Evolutionary conservation across 2,797 vertebrate species (phyloP), one percentile per base, ranked within the genome.

Genomic region (Micrastur ruficollis): DNA sequence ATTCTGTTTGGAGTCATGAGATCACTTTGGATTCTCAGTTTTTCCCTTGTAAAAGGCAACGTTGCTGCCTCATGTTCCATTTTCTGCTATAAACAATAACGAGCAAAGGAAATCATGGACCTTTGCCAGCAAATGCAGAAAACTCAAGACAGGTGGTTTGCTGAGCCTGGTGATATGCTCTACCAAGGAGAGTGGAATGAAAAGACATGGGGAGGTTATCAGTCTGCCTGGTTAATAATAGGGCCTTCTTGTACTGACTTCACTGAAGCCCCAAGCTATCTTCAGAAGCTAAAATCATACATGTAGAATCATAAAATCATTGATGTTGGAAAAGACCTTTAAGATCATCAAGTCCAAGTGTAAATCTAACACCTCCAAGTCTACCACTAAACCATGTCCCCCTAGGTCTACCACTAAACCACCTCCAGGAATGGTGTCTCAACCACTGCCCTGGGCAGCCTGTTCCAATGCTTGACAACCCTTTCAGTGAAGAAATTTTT

Each of bases 1-100:
- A 95, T 96, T 91, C 75, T 91, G 32, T 95, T 90, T 86, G 84
- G 74, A 95, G 92, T 94, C 95, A 94, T 87, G 87, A 88, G 81
- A 95, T 90, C 88, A 81, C 59, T 94, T 63, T 78, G 59, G 65
- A 89, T 80, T 86, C 91, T 81, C 62, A 75, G 2, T 65, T 78
- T 94, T 89, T 89, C 47, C 79, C 61, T 85, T 82, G 58, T 80
- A 94, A 93, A 89, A 75, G 53, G 31, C 62, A 75, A 29, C 13
- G 6, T 40, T 84, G 42, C 63, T 84, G 58, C 62, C 18, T 91
- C 47, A n/a, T 62, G 40, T 70, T 91, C 74, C 70, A 58, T 90
- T 92, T 95, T 81, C 82, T 89, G 40, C 58, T 81, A 49, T 66
- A 66, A 92, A 92, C 81, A 78, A 75, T 72, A 86, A 93, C 8